Base-by-base conservation (phyloP, 2,888 invertebrate species). In the Zhuqinia jingwanae region DNA sequence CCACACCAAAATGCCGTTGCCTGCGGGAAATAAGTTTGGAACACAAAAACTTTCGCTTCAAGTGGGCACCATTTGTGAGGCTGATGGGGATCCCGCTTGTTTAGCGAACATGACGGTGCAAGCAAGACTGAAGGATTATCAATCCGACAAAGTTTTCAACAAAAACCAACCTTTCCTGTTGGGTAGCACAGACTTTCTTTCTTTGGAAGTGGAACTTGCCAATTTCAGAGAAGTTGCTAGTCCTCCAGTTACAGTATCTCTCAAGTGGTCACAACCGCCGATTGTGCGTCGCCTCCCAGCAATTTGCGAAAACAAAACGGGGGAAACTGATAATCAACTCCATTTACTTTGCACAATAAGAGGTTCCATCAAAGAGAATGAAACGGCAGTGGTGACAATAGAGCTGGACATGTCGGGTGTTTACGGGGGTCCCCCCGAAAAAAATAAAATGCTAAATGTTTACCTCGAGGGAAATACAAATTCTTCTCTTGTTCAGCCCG, bases 51-150 rank as follows among this genome's bases (percentile, higher is more conserved):
- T 78, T 10, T 25, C n/a, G 0, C 50, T 89, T 20, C 81, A 87
- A 45, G 85, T 88, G 0, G 85, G 75, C 8, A 78, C 85, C 0
- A 73, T 85, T 53, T 89, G 89, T 58, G 89, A 89, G 81, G 78
- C 60, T 13, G 89, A 89, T 75, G 89, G 88, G 0, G 76, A 89
- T 50, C 89, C 89, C 1, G 53, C 63, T 0, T 89, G 89, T 50
- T 27, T 80, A 15, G 89, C 89, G 6, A 65, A 88, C 50, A 25
- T 89, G 36, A 77, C 83, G 0, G 73, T 89, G 6, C 47, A 42
- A 27, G 85, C 85, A 1, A 22, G 17, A 10, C 79, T 89, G 13
- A 42, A 42, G 17, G 80, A 63, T 25, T 36, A 50, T 0, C 13
- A 11, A 3, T 45, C 25, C 1, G 75, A 22, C 2, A 8, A 25